These are phyloP conservation scores for Diplazon laetatorius DNA, from an alignment of 2,888 invertebrate genomes.

Conservation along the genomic window DNA sequence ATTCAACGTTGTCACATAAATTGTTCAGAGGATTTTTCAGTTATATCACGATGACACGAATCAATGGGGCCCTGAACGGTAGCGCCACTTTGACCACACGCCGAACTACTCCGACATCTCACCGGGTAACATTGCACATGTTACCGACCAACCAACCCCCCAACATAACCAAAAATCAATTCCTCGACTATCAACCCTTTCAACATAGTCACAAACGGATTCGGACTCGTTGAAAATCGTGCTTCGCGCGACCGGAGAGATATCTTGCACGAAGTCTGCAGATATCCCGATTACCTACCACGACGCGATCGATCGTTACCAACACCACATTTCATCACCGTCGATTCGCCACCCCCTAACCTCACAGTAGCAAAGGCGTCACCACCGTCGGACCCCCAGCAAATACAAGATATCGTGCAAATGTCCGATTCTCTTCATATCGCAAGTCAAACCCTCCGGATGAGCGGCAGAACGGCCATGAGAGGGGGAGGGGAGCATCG, in stretches of 20 bases:
- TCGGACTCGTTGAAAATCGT: too few species aligned
- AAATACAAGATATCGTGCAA: conserved; percentile 41
- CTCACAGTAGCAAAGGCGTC: conserved; percentile 26
- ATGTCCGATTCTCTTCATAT: too few species aligned
- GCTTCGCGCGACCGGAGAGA: too few species aligned
- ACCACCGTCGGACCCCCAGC: conserved; percentile 28
- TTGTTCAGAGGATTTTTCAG: background rate
- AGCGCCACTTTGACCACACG: conserved; percentile 27
- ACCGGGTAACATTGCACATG: conserved; percentile 29
- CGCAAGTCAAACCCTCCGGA: too few species aligned
- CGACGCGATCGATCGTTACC: conserved; percentile 50
- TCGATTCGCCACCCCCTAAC: too few species aligned
- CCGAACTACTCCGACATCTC: conserved; percentile 23
- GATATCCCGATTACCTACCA: background rate
- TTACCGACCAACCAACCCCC: background rate
- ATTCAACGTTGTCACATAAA: background rate
- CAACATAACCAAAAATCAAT: background rate
- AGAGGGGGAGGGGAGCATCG: too few species aligned
- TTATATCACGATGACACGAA: conserved; percentile 8
- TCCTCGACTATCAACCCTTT: background rate
- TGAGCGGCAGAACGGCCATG: too few species aligned
- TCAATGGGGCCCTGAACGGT: conserved; percentile 11
- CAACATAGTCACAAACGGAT: too few species aligned
- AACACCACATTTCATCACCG: conserved; percentile 12
- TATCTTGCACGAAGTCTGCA: background rate